phyloP scores from a whole-genome alignment of 1,140 invertebrate genomes.

The Drosophila melanica region DNA sequence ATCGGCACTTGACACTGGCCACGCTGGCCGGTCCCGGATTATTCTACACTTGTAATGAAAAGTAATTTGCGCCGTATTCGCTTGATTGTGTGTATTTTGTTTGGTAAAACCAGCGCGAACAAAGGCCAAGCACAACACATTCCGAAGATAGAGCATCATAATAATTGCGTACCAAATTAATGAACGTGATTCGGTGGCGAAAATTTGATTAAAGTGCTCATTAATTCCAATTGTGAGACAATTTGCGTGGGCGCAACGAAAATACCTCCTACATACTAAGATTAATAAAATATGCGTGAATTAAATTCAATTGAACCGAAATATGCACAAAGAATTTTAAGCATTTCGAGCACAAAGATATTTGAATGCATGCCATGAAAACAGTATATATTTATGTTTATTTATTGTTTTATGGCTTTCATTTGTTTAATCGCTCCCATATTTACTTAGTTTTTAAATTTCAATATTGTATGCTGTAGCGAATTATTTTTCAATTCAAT shows the following conservation, averaged over 20 bases:
- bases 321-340: not conserved
- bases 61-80: conserved; percentile 76
- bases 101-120: conserved; percentile 47
- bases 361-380: not conserved
- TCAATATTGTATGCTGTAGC: too few species aligned
- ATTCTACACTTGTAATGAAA: conserved; percentile 77
- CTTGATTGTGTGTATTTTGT: conserved; percentile 79
- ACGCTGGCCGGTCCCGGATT: conserved; percentile 53
- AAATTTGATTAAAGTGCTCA: conserved; percentile 80
- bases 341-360: not conserved
- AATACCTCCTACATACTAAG: conserved; percentile 1
- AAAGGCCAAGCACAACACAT: conserved; percentile 29
- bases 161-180: conserved; percentile 81
- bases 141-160: conserved; percentile 35
- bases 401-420: not conserved
- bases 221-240: conserved; percentile 75
- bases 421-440: not conserved
- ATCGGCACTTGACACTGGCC: conserved; percentile 68
- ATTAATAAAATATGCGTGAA: conserved; percentile 1
- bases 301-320: not conserved
- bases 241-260: conserved; percentile 34
- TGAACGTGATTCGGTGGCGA: conserved; percentile 73
- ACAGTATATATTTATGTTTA: not conserved
- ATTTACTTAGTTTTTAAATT: too few species aligned
- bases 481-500: too few species aligned